Conservation (phyloP, 2,888 invertebrate genomes). For the Nomada ferruginata region DNA sequence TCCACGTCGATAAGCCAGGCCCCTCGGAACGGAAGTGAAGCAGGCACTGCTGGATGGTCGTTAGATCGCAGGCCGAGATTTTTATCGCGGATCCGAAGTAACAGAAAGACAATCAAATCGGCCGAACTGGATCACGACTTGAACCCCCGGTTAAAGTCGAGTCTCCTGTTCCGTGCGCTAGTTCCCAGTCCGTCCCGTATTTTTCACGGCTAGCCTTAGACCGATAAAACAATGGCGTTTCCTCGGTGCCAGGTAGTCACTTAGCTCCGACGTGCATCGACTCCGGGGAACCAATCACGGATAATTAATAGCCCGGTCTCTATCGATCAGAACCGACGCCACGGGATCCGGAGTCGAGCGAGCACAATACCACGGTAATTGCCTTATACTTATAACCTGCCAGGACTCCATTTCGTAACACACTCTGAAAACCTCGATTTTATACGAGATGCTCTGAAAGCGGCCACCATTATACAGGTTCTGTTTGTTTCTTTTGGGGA, state of each 20-base stretch:
- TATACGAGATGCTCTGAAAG: slow-evolving; percentile 33
- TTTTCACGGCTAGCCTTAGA: slow-evolving; percentile 12
- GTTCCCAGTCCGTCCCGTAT: slow-evolving; percentile 54
- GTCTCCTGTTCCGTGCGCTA: slow-evolving; percentile 50
- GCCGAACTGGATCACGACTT: slow-evolving; percentile 65
- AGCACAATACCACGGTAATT: slow-evolving; percentile 74
- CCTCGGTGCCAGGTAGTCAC: slow-evolving; percentile 69
- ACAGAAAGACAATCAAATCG: slow-evolving; percentile 69
- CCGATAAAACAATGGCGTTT: slow-evolving; percentile 70
- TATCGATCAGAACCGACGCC: slow-evolving; percentile 70
- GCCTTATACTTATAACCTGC: slow-evolving; percentile 74
- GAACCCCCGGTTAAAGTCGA: slow-evolving; percentile 43
- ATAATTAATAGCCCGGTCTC: slow-evolving; percentile 79
- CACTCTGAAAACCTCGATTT: slow-evolving; percentile 52
- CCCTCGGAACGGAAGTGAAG: slow-evolving; percentile 41
- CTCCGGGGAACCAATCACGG: slow-evolving; percentile 73
- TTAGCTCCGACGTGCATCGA: slow-evolving; percentile 69
- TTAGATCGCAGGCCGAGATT: slow-evolving; percentile 53
- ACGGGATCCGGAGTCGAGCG: slow-evolving; percentile 58
- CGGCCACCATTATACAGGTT: not conserved
- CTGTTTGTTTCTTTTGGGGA: no score
- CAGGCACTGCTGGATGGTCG: slow-evolving; percentile 37
- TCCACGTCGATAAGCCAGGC: slow-evolving; percentile 39
- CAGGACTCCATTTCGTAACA: slow-evolving; percentile 60
- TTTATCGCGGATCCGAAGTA: slow-evolving; percentile 59